Evolutionary conservation across 2,113 vertebrate genomes (phyloP).

Genomic region (Sander lucioperca): DNA sequence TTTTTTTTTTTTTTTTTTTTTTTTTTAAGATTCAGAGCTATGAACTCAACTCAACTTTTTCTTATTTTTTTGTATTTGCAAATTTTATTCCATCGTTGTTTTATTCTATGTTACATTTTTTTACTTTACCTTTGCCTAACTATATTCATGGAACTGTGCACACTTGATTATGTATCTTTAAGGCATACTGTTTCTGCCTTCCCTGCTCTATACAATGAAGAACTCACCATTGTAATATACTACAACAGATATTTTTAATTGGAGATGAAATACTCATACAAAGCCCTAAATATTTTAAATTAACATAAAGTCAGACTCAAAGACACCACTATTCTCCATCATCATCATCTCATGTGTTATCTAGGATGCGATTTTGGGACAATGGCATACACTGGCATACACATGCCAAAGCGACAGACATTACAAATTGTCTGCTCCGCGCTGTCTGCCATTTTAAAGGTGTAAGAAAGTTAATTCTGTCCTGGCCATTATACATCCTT

Average conservation of each 20-base stretch:
- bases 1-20: too few relatives aligned
- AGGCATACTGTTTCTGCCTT: too few relatives aligned
- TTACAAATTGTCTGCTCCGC: conserved; percentile 50
- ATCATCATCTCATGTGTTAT: not conserved
- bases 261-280: not conserved
- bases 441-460: conserved; percentile 53
- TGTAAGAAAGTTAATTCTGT: conserved; percentile 51
- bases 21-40: too few relatives aligned
- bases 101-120: too few relatives aligned
- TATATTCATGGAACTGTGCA: too few relatives aligned
- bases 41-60: too few relatives aligned
- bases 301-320: not conserved
- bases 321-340: not conserved
- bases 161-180: too few relatives aligned
- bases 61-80: too few relatives aligned
- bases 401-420: conserved; percentile 16
- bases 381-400: not conserved
- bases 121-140: too few relatives aligned
- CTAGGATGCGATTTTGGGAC: not conserved
- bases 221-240: not conserved
- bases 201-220: not conserved
- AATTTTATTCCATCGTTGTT: too few relatives aligned
- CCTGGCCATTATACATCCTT: conserved; percentile 39
- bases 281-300: not conserved
- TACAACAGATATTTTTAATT: not conserved